Evolutionary conservation across 2,797 vertebrate species (phyloP), one percentile per base, ranked within the genome.

Genomic region (Eremophila alpestris): DNA sequence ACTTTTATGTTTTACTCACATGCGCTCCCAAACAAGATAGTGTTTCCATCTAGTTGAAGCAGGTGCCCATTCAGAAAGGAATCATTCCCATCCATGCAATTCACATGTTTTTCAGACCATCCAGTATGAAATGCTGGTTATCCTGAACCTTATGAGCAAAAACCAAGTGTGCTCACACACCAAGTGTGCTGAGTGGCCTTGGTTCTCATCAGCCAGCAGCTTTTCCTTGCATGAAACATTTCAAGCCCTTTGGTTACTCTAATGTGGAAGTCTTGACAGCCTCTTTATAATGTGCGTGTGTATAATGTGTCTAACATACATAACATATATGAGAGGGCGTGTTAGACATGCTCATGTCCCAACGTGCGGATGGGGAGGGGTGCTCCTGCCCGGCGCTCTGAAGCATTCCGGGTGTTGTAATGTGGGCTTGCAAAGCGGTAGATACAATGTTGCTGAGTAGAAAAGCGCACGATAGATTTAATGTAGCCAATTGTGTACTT

Each of bases 401-500:
- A 94, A 95, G 97, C 96, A 86, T 95, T 96, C 94, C 83, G 95
- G 94, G 90, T 94, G 96, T 97, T 97, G 98, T 97, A 97, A 98
- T 98, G 97, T 94, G 95, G 93, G 85, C 93, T 97, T 97, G 97
- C 97, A 97, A 98, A 98, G 98, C 79, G 62, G 97, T 98, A 97
- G 98, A 98, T 98, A 98, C 98, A 98, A 98, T 98, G 98, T 98
- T 98, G 97, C 98, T 96, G 97, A 98, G 97, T 97, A 97, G 96
- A 97, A 98, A 97, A 98, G 98, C 97, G 76, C 97, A 98, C 95
- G 97, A 97, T 98, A 97, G 98, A 98, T 98, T 99, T 99, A 99
- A 98, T 99, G 98, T 99, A 98, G 98, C 98, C 98, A 98, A 99
- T 99, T 99, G 98, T 99, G 97, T 96, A 97, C 98, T 97, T 98